These are phyloP conservation scores for Scatophagus argus DNA, from an alignment of 2,113 vertebrate genomes.

Conservation along the genomic window DNA sequence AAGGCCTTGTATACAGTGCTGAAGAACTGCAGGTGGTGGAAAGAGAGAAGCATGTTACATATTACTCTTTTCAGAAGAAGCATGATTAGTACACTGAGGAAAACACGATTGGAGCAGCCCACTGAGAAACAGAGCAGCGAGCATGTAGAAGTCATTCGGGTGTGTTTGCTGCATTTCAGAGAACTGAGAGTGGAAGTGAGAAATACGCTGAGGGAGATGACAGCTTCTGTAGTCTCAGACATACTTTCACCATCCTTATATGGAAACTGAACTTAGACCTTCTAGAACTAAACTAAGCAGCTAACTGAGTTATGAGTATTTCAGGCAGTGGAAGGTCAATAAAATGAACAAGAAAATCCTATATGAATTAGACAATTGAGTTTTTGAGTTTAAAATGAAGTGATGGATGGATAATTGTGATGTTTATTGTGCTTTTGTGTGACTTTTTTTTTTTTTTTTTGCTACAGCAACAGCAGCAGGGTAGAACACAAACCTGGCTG, in stretches of 20 bases:
- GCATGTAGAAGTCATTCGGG: background rate
- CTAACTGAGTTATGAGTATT: background rate
- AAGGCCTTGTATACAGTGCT: conserved; percentile 79
- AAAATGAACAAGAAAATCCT: background rate
- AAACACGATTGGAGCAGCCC: background rate
- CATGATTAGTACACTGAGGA: background rate
- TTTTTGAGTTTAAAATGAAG: no score
- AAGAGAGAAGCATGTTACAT: conserved; percentile 27
- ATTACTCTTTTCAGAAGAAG: background rate
- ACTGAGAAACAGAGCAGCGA: background rate
- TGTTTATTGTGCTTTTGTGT: no score
- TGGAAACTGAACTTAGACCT: background rate
- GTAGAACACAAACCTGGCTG: background rate
- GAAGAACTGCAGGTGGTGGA: conserved; percentile 71
- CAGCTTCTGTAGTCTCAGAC: background rate
- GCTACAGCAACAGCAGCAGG: background rate
- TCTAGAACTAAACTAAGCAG: no score
- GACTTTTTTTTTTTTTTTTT: background rate
- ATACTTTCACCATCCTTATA: background rate
- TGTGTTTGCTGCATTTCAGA: background rate
- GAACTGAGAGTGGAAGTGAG: conserved; percentile 22
- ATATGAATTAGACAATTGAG: background rate
- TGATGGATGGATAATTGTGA: background rate
- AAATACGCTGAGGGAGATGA: background rate
- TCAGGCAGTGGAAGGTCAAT: background rate